phyloP scores from a whole-genome alignment of 2,888 invertebrate genomes.

The Andrena hattorfiana region DNA sequence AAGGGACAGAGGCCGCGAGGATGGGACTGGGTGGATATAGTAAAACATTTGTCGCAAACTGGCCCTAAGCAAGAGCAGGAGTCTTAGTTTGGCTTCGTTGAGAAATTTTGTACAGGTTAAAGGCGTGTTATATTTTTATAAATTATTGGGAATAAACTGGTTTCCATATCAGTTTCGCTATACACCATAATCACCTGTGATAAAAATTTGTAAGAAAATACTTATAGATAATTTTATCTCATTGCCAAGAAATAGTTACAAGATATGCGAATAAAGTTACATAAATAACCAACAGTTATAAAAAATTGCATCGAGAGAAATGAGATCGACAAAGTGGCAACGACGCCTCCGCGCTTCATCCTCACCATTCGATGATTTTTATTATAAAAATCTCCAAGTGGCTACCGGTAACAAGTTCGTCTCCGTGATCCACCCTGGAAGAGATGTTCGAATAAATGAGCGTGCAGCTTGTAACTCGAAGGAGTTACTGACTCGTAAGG shows the following conservation, averaged over 20 bases:
- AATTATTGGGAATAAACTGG: constrained; percentile 75
- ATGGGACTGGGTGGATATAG: constrained; percentile 97
- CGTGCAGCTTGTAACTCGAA: not conserved
- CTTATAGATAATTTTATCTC: constrained; percentile 56
- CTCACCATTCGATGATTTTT: constrained; percentile 28
- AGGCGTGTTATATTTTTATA: constrained; percentile 79
- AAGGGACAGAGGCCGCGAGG: constrained; percentile 95
- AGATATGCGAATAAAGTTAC: constrained; percentile 51
- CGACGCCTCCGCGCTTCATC: constrained; percentile 23
- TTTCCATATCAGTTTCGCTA: constrained; percentile 64
- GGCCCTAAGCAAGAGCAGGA: constrained; percentile 86
- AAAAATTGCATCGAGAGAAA: constrained; percentile 47
- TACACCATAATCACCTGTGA: constrained; percentile 56
- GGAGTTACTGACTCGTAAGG: constrained; percentile 7
- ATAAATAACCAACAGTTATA: constrained; percentile 44
- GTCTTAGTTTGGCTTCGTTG: constrained; percentile 71
- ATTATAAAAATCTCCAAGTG: constrained; percentile 86
- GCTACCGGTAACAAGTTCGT: constrained; percentile 87
- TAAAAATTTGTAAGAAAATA: constrained; percentile 50
- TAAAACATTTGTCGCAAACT: constrained; percentile 97
- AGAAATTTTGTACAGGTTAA: constrained; percentile 75
- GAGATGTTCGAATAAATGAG: constrained; percentile 34
- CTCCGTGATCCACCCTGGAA: constrained; percentile 87
- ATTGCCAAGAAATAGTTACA: constrained; percentile 53
- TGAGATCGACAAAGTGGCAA: constrained; percentile 45